Base-by-base conservation (phyloP, 1,140 invertebrate genomes). In the Heliconius hewitsoni region DNA sequence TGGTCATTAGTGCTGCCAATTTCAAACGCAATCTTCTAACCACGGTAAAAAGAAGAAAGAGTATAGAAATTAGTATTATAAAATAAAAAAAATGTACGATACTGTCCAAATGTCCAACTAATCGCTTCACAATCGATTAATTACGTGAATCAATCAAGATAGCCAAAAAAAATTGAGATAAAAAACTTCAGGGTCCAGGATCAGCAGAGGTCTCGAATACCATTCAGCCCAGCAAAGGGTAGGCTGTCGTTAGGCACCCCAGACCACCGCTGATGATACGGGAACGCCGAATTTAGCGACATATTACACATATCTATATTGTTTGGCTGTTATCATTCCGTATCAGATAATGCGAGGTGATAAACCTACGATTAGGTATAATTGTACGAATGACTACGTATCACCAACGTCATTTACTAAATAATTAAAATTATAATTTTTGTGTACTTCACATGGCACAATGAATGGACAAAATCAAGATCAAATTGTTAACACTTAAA, bases 141-240 rank as follows among this genome's bases (percentile, higher is more conserved):
- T 89, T 89, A 84, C 75, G 46, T 77, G 71, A 84, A 91, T 93
- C 88, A 86, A 91, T 92, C 89, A 91, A 88, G 92, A 93, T 89
- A 89, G 55, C 37, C 42, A 87, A 87, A 87, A 85, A 83, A 86
- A 86, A 83, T 81, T 60, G 83, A 91, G 91, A 91, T 93, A 94
- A 93, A 94, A 94, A 93, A 87, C 74, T 50, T 75, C 46, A 57
- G 23, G 39, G 70, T 88, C 86, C 90, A 94, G 92, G 92, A 94
- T 94, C 93, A 94, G 93, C 93, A 94, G 93, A 94, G 93, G 93
- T 94, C 93, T 94, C 93, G 93, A 94, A 94, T 94, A 94, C 93
- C 93, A 90, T 77, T 83, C 89, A 89, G 89, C 89, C 90, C 82
- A 80, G 86, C 83, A 83, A 87, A 85, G 76, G 85, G 84, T 82